Conservation (phyloP, 2,888 invertebrate genomes). For the Athalia cordata region DNA sequence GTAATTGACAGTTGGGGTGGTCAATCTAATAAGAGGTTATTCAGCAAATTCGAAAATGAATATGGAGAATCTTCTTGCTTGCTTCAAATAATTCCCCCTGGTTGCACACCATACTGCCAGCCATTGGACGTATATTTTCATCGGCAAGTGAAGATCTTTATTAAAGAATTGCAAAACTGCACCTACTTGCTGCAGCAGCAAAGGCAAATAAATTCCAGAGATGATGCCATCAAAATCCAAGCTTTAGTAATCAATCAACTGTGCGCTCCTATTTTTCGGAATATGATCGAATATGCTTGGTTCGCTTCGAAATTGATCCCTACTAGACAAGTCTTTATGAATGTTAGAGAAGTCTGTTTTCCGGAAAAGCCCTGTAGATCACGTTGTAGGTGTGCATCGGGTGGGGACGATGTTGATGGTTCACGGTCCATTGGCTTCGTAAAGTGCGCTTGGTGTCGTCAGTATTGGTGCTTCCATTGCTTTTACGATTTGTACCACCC, state of each 20-base stretch:
- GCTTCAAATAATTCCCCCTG: too few species aligned
- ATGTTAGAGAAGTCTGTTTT: constrained; percentile 14
- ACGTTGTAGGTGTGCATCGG: not conserved
- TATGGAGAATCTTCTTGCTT: not conserved
- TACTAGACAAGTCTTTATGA: not conserved
- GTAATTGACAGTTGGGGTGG: constrained; percentile 48
- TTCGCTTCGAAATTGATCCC: constrained; percentile 1
- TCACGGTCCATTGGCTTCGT: not conserved
- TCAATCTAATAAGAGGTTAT: constrained; percentile 38
- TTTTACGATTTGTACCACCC: constrained; percentile 16
- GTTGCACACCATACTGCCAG: too few species aligned
- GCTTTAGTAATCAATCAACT: constrained; percentile 28
- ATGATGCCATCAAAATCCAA: constrained; percentile 44
- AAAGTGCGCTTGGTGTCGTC: constrained; percentile 4
- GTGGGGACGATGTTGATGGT: not conserved
- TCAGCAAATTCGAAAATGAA: constrained; percentile 44
- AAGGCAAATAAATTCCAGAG: constrained; percentile 11
- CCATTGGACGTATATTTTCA: not conserved
- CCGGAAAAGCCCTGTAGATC: not conserved
- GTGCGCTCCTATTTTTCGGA: constrained; percentile 18
- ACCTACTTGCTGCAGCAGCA: constrained; percentile 5
- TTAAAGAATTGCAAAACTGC: constrained; percentile 6
- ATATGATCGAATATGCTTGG: constrained; percentile 43
- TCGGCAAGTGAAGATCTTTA: too few species aligned
- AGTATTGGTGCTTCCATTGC: constrained; percentile 8